Conservation (phyloP, 1,140 invertebrate species). For the Scaptodrosophila lebanonensis region DNA sequence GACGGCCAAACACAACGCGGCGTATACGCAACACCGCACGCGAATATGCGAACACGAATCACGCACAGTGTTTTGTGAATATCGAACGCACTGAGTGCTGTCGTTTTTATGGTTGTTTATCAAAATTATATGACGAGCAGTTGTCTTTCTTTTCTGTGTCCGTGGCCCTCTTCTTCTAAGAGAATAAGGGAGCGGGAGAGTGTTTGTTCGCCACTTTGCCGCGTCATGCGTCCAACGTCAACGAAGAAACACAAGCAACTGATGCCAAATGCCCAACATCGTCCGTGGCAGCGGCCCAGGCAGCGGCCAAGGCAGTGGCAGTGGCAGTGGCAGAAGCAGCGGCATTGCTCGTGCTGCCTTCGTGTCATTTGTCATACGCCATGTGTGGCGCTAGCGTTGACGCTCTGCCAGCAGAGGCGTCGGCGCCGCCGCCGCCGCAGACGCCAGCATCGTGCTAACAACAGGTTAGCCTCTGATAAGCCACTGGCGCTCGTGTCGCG, state of each 20-base stretch:
- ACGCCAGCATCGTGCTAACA: conserved; percentile 32
- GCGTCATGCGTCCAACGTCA: conserved; percentile 52
- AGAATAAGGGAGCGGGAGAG: too few species aligned
- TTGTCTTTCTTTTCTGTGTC: conserved; percentile 22
- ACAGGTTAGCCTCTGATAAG: conserved; percentile 68
- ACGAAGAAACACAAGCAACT: conserved; percentile 68
- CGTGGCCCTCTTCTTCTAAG: too few species aligned
- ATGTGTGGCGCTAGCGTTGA: conserved; percentile 9
- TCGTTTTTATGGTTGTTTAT: conserved; percentile 4
- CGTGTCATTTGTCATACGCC: conserved; percentile 28
- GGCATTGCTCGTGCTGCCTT: conserved; percentile 14
- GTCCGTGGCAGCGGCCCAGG: conserved; percentile 1
- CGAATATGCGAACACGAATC: too few species aligned
- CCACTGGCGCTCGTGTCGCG: conserved; percentile 34
- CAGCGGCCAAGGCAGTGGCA: conserved; percentile 6
- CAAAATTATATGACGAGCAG: conserved; percentile 11
- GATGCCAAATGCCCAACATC: conserved; percentile 31
- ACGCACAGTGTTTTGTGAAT: too few species aligned
- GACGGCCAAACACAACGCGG: conserved; percentile 7
- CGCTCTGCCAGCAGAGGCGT: neutral
- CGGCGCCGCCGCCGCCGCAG: conserved; percentile 1
- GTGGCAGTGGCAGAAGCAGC: neutral
- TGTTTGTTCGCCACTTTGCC: conserved; percentile 23
- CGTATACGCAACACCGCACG: conserved; percentile 19
- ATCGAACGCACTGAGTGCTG: too few species aligned